Percentiles rank a stretch among this genome's conserved stretches.
These are phyloP conservation scores for Eudyptes chrysolophus DNA, from an alignment of 2,113 vertebrate genomes.

Conservation along the genomic window DNA sequence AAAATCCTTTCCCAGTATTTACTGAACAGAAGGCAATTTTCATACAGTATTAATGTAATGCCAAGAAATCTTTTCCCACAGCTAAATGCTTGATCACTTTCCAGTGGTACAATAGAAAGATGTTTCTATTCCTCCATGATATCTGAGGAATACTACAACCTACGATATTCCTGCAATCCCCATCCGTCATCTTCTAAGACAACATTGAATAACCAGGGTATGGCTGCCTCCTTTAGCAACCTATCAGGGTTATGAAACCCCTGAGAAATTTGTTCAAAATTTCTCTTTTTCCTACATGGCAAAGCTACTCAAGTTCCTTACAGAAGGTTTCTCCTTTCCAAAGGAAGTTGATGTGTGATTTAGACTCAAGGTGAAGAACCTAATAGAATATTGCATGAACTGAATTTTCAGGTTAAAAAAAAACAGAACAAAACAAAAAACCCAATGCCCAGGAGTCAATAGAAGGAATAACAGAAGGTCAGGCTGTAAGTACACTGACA, in stretches of 20 bases:
- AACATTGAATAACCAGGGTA: not conserved
- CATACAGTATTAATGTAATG: not conserved
- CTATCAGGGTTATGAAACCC: not conserved
- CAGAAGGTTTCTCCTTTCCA: not conserved
- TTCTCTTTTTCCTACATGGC: not conserved
- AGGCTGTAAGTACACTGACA: not conserved
- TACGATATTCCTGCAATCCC: not conserved
- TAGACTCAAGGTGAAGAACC: not conserved
- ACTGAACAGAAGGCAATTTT: slow-evolving; percentile 4
- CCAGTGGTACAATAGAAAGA: not conserved
- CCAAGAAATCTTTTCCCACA: not conserved
- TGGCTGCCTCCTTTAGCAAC: not conserved
- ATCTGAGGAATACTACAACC: not conserved
- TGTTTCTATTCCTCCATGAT: not conserved
- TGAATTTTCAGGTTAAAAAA: not conserved
- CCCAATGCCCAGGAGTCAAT: not conserved
- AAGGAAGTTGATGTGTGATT: not conserved
- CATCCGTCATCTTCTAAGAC: not conserved
- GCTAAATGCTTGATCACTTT: not conserved
- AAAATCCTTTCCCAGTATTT: not conserved
- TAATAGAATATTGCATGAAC: not conserved
- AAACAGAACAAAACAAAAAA: not conserved
- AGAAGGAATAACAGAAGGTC: not conserved
- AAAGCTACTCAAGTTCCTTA: not conserved
- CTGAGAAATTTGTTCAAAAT: not conserved